Evolutionary conservation across 2,113 vertebrate genomes (phyloP).

Genomic region (Arenaria interpres): DNA sequence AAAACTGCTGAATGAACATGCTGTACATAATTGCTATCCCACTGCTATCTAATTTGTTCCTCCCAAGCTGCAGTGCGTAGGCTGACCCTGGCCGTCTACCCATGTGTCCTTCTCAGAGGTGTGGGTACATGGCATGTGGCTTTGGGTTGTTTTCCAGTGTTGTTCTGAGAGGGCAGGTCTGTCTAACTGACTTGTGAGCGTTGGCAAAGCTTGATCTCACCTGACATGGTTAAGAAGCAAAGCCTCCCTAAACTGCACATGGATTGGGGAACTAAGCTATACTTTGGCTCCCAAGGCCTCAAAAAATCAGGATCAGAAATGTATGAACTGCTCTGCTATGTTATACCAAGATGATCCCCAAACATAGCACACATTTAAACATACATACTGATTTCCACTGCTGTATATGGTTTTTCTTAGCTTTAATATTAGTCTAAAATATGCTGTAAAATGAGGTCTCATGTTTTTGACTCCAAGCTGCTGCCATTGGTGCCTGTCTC

Average conservation of each 20-base stretch:
- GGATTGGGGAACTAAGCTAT: background rate
- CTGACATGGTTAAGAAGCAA: background rate
- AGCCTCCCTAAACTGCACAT: background rate
- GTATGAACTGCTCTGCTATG: background rate
- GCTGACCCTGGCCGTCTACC: background rate
- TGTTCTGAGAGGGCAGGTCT: background rate
- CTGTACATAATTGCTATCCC: background rate
- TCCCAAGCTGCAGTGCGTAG: background rate
- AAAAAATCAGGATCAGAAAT: background rate
- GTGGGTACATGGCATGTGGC: background rate
- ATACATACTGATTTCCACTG: background rate
- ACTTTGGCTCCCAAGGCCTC: background rate
- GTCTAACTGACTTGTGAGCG: background rate
- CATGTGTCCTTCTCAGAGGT: background rate
- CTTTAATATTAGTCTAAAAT: background rate
- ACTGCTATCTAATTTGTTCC: background rate
- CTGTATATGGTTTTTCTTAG: background rate
- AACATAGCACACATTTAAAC: background rate
- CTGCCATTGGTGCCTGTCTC: background rate
- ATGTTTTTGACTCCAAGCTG: background rate
- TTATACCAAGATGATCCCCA: background rate
- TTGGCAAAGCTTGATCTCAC: conserved; percentile 23
- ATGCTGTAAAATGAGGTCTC: background rate
- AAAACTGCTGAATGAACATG: conserved; percentile 18
- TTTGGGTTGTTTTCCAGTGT: background rate